Evolutionary conservation across 2,113 vertebrate genomes (phyloP).

Genomic region (Lamprologus callipterus): DNA sequence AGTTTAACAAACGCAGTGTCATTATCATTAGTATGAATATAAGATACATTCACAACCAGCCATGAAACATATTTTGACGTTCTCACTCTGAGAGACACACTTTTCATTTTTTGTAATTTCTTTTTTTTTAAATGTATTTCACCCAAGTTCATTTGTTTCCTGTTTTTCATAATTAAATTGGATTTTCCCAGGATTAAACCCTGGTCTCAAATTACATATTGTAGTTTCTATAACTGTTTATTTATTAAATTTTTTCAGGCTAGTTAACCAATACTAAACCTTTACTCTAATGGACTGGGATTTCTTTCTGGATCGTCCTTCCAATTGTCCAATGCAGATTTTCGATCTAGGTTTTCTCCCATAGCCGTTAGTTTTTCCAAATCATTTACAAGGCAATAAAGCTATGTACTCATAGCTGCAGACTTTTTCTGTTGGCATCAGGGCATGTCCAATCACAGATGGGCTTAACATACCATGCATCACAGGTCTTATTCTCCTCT

Average conservation of each 20-base stretch:
- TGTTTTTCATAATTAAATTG: neutral
- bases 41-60: neutral
- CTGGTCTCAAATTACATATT: neutral
- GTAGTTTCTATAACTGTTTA: neutral
- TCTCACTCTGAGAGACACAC: neutral
- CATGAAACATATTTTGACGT: neutral
- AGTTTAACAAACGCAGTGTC: neutral
- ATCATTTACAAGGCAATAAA: neutral
- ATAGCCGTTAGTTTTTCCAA: neutral
- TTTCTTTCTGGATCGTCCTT: neutral
- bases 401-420: neutral
- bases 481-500: neutral
- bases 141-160: neutral
- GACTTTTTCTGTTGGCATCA: neutral
- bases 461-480: neutral
- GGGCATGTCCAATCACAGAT: neutral
- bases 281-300: neutral
- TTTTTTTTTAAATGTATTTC: neutral
- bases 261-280: neutral
- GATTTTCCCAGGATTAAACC: neutral
- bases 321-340: neutral
- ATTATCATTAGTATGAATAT: neutral
- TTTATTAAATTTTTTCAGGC: neutral
- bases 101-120: neutral
- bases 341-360: neutral